Conservation (phyloP, 2,113 vertebrate genomes). For the Zosterops japonicus region DNA sequence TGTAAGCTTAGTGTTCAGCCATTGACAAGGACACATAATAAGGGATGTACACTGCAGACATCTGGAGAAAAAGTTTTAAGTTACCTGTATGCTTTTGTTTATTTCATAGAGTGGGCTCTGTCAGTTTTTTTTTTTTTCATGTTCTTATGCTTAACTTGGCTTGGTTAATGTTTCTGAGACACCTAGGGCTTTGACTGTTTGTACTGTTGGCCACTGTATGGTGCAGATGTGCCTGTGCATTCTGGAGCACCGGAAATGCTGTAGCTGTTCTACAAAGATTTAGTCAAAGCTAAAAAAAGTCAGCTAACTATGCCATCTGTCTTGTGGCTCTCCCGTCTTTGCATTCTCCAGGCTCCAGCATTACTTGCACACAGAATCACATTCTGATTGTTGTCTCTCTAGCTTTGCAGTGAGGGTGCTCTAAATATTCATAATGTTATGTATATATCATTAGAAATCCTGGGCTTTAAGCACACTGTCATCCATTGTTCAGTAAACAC, state of each 20-base stretch:
- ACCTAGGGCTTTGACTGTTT: not conserved
- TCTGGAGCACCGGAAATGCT: not conserved
- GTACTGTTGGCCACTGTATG: not conserved
- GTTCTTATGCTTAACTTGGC: not conserved
- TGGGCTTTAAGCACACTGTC: conserved; percentile 20
- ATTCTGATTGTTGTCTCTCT: not conserved
- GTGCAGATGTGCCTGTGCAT: not conserved
- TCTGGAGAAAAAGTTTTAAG: not conserved
- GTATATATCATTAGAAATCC: conserved; percentile 26
- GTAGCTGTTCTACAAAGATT: not conserved
- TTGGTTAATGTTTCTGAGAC: not conserved
- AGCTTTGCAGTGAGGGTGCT: not conserved
- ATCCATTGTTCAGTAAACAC: conserved; percentile 64
- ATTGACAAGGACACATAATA: not conserved
- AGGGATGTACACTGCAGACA: not conserved
- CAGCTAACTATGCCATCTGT: not conserved
- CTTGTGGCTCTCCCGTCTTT: not conserved
- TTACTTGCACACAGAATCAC: not conserved
- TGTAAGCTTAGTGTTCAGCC: not conserved
- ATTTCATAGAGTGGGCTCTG: not conserved
- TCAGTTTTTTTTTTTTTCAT: not conserved
- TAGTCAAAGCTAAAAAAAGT: not conserved
- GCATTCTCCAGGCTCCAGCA: not conserved
- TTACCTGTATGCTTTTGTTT: not conserved
- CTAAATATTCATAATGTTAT: conserved; percentile 37